A percentile compares a stretch with the other conserved stretches of the same genome.
These are phyloP conservation scores for Acanthosoma haemorrhoidale DNA, from an alignment of 2,888 invertebrate genomes.

Conservation along the genomic window DNA sequence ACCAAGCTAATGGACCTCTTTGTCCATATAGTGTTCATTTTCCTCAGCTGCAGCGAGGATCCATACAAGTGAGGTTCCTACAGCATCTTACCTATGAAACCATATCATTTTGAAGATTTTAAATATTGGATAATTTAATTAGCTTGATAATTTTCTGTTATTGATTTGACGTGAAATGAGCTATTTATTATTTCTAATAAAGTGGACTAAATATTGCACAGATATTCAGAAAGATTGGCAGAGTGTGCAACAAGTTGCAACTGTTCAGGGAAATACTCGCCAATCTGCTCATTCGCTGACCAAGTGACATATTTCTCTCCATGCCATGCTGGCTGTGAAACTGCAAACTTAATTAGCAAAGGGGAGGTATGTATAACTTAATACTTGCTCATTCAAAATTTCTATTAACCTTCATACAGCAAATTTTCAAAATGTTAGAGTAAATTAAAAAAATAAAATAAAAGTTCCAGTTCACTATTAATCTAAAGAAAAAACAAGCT, in stretches of 20 bases:
- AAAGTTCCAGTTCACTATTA: too few relatives aligned
- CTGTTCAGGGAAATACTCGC: conserved; percentile 44
- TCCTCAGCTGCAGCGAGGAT: conserved; percentile 44
- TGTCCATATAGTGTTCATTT: conserved; percentile 43
- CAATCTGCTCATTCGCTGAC: conserved; percentile 46
- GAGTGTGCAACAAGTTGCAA: conserved; percentile 44
- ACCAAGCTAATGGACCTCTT: conserved; percentile 43
- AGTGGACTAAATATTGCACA: not conserved
- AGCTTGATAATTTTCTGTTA: not conserved
- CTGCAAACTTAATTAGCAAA: conserved; percentile 31
- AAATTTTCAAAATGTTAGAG: too few relatives aligned
- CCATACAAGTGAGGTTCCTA: conserved; percentile 33
- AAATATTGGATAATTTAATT: not conserved
- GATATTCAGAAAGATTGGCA: not conserved
- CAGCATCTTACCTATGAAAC: not conserved
- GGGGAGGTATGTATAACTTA: conserved; percentile 40
- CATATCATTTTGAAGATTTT: too few relatives aligned
- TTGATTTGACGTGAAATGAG: not conserved
- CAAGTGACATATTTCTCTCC: conserved; percentile 49
- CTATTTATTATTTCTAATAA: not conserved
- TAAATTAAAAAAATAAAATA: too few relatives aligned
- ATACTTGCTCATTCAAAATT: too few relatives aligned
- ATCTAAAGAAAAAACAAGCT: too few relatives aligned
- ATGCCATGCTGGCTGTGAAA: conserved; percentile 50
- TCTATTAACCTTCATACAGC: too few relatives aligned